These are phyloP conservation scores for Drosophila prostipennis DNA, from an alignment of 2,888 invertebrate genomes.

Conservation along the genomic window DNA sequence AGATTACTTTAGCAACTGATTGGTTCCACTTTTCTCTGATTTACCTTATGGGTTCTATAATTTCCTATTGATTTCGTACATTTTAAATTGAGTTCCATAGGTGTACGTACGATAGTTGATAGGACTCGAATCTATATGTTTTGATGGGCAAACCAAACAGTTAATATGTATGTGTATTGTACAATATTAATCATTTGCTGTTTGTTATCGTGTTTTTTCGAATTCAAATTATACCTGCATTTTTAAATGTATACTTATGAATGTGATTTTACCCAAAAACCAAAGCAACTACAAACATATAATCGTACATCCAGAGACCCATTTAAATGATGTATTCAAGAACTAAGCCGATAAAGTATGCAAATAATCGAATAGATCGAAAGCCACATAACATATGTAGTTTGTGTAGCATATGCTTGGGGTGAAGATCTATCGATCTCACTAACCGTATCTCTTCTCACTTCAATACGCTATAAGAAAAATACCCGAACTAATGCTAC, in stretches of 20 bases:
- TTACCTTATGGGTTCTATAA: conserved; percentile 5
- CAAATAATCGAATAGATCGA: conserved; percentile 31
- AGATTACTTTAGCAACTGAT: neutral
- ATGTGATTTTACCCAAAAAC: conserved; percentile 50
- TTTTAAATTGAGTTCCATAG: conserved; percentile 20
- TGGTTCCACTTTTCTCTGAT: neutral
- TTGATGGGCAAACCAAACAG: conserved; percentile 17
- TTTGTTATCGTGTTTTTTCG: conserved; percentile 76
- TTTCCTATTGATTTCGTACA: conserved; percentile 13
- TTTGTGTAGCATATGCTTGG: conserved; percentile 42
- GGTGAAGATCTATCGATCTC: conserved; percentile 37
- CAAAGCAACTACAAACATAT: conserved; percentile 17
- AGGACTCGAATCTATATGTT: conserved; percentile 30
- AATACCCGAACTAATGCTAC: conserved; percentile 30
- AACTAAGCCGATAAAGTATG: conserved; percentile 30
- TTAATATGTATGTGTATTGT: conserved; percentile 52
- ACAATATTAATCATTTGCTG: conserved; percentile 58
- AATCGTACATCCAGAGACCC: conserved; percentile 32
- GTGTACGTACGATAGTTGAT: conserved; percentile 37
- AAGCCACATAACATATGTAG: conserved; percentile 40
- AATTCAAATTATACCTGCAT: conserved; percentile 67
- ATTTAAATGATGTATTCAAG: conserved; percentile 17
- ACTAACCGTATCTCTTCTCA: conserved; percentile 28
- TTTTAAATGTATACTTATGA: conserved; percentile 58
- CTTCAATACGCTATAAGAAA: conserved; percentile 40